A percentile compares a stretch with the other conserved stretches of the same genome.
phyloP scores from a whole-genome alignment of 2,797 vertebrate genomes.

The Phalloptychus januarius region DNA sequence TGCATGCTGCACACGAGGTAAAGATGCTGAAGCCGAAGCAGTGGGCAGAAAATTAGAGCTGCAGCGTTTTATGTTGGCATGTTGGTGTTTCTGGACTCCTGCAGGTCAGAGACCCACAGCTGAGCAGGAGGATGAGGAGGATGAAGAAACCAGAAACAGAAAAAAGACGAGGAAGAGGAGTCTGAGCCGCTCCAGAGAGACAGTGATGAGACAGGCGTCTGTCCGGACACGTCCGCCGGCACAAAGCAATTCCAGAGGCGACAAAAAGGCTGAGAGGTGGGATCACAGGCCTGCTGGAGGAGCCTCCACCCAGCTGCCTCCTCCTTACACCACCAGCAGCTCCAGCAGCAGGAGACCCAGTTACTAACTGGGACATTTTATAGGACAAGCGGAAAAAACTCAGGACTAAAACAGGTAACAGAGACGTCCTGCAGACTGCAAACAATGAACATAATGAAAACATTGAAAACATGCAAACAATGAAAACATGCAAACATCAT shows the following conservation, averaged over 20 bases:
- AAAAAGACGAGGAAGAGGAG: neutral
- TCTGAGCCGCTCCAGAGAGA: neutral
- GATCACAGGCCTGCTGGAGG: neutral
- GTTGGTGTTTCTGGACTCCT: neutral
- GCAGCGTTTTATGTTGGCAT: neutral
- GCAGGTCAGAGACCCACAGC: neutral
- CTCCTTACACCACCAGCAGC: conserved; percentile 16
- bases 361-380: conserved; percentile 75
- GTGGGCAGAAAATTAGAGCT: neutral
- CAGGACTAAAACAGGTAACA: conserved; percentile 54
- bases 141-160: neutral
- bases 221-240: conserved; percentile 7
- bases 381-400: conserved; percentile 59
- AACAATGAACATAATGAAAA: too few relatives aligned
- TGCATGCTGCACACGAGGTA: conserved; percentile 5
- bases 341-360: conserved; percentile 58
- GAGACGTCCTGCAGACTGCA: conserved; percentile 27
- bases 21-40: conserved; percentile 29
- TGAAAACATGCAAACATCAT: too few relatives aligned
- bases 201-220: neutral
- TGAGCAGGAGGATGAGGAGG: neutral
- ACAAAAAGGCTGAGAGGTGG: neutral
- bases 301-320: conserved; percentile 22
- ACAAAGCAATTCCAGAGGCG: conserved; percentile 35
- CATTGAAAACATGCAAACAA: too few relatives aligned